A percentile compares a stretch with the other conserved stretches of the same genome.
phyloP scores from a whole-genome alignment of 2,888 invertebrate genomes.

The Hemicrepidius hirtus region DNA sequence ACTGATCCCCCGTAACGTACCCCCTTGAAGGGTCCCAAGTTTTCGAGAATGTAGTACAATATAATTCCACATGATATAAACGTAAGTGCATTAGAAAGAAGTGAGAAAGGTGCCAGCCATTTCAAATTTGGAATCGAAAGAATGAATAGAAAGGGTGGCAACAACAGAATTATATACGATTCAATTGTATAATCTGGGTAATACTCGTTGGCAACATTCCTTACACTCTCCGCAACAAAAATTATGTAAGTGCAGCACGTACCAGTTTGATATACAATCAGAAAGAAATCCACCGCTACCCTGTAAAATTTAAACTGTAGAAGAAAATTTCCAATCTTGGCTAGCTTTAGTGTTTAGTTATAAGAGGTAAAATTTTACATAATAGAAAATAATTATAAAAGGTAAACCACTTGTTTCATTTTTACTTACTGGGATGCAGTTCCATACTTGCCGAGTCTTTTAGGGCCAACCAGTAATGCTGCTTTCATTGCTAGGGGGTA shows the following conservation, averaged over 20 bases:
- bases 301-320: slow-evolving; percentile 2
- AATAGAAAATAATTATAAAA: neutral
- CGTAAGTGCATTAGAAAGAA: slow-evolving; percentile 90
- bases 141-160: slow-evolving; percentile 82
- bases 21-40: slow-evolving; percentile 80
- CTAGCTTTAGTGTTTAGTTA: too few relatives aligned
- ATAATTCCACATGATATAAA: slow-evolving; percentile 89
- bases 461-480: slow-evolving; percentile 85
- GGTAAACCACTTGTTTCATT: neutral
- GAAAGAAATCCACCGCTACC: slow-evolving; percentile 76
- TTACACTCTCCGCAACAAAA: slow-evolving; percentile 67
- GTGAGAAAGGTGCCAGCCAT: slow-evolving; percentile 91
- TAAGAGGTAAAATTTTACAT: too few relatives aligned
- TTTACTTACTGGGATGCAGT: neutral
- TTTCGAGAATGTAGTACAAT: slow-evolving; percentile 87
- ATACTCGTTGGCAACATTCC: neutral
- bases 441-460: slow-evolving; percentile 76
- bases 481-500: slow-evolving; percentile 84
- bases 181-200: neutral
- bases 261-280: slow-evolving; percentile 93
- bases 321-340: too few relatives aligned
- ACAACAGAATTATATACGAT: slow-evolving; percentile 57
- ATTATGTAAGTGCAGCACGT: slow-evolving; percentile 97
- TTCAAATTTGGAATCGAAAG: slow-evolving; percentile 91
- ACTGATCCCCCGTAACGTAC: slow-evolving; percentile 72